A percentile compares a stretch with the other conserved stretches of the same genome.
phyloP scores from a whole-genome alignment of 2,888 invertebrate genomes.

The Lasioglossum leucozonium region DNA sequence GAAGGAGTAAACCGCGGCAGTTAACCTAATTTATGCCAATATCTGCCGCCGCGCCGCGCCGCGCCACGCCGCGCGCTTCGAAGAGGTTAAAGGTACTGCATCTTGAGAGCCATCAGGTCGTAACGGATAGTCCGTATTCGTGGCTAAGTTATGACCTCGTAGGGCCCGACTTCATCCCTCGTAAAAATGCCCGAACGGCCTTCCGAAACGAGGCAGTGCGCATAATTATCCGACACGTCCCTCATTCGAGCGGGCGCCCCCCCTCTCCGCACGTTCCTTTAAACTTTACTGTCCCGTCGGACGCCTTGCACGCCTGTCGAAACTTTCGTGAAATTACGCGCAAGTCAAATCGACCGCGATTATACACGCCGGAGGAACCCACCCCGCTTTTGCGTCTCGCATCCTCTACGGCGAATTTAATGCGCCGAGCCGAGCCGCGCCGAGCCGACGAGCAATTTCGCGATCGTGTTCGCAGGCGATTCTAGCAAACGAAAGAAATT shows the following conservation, averaged over 20 bases:
- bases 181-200: conserved; percentile 71
- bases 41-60: conserved; percentile 28
- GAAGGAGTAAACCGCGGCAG: conserved; percentile 67
- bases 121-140: conserved; percentile 73
- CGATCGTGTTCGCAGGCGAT: conserved; percentile 3
- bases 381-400: background rate
- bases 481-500: background rate
- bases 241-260: conserved; percentile 58
- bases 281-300: conserved; percentile 69
- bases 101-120: conserved; percentile 70
- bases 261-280: conserved; percentile 50
- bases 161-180: conserved; percentile 72
- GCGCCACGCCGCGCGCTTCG: conserved; percentile 22
- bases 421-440: background rate
- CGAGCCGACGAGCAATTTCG: background rate
- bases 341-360: conserved; percentile 55
- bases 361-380: conserved; percentile 41
- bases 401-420: conserved; percentile 29
- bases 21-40: conserved; percentile 74
- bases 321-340: conserved; percentile 65
- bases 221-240: conserved; percentile 73
- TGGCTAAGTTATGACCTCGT: conserved; percentile 73
- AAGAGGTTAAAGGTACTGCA: conserved; percentile 71
- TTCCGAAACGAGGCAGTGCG: conserved; percentile 71
- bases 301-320: conserved; percentile 55